phyloP scores from a whole-genome alignment of 1,140 invertebrate genomes.

The Hypothenemus hampei region DNA sequence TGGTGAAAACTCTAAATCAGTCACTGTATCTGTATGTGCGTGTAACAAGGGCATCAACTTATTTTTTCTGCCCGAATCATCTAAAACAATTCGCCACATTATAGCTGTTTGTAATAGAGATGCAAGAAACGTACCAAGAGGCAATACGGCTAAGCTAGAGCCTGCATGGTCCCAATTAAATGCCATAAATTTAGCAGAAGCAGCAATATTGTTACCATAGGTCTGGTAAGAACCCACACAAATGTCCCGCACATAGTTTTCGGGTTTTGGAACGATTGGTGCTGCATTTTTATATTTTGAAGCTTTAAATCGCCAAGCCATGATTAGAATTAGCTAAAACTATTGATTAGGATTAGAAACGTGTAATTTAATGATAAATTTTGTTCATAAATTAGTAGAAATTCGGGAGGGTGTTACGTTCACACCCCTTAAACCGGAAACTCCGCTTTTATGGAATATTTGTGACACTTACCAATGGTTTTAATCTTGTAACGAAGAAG shows the following conservation, averaged over 20 bases:
- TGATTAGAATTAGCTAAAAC: too few relatives aligned
- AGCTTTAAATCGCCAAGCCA: constrained; percentile 94
- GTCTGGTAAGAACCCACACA: constrained; percentile 86
- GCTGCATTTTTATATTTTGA: constrained; percentile 96
- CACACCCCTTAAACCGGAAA: too few relatives aligned
- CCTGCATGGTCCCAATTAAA: constrained; percentile 87
- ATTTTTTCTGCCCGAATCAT: constrained; percentile 80
- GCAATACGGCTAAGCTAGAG: constrained; percentile 79
- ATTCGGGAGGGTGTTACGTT: too few relatives aligned
- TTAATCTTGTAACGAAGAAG: too few relatives aligned
- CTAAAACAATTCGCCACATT: constrained; percentile 33
- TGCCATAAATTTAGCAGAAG: constrained; percentile 87
- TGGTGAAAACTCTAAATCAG: constrained; percentile 92
- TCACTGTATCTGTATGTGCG: constrained; percentile 83
- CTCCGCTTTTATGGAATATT: too few relatives aligned
- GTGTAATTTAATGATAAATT: too few relatives aligned
- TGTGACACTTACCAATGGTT: too few relatives aligned
- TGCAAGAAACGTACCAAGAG: constrained; percentile 47
- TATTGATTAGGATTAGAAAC: too few relatives aligned
- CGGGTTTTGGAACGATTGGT: constrained; percentile 86
- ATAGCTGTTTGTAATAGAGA: background rate
- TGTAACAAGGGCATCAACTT: constrained; percentile 79
- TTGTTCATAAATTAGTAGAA: too few relatives aligned
- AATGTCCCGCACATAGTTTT: constrained; percentile 85
- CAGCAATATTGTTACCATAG: constrained; percentile 90